Conservation (phyloP, 1,140 invertebrate genomes). For the Geopemphigus sp. region DNA sequence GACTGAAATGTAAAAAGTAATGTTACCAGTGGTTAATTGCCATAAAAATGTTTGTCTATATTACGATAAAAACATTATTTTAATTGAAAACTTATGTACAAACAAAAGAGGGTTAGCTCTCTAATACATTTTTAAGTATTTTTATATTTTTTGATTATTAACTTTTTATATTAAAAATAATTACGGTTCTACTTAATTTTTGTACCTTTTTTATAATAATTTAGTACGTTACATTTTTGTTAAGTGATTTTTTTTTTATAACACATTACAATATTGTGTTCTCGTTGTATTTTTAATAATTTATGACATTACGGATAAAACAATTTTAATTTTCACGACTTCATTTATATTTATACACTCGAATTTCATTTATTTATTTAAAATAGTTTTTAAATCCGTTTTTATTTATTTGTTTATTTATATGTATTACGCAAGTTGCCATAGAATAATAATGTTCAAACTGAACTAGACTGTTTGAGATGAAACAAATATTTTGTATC, state of each 20-base stretch:
- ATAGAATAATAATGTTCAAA: neutral
- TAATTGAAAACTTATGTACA: slow-evolving; percentile 16
- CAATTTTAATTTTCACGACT: slow-evolving; percentile 20
- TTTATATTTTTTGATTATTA: neutral
- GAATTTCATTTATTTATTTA: slow-evolving; percentile 20
- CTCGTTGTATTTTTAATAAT: neutral
- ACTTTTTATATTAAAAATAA: slow-evolving; percentile 9
- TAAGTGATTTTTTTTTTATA: slow-evolving; percentile 44
- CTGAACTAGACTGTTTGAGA: neutral
- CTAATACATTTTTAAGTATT: slow-evolving; percentile 23
- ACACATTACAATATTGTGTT: neutral
- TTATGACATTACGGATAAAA: neutral
- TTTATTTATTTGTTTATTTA: neutral
- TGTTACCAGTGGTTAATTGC: slow-evolving; percentile 41
- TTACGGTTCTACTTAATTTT: slow-evolving; percentile 21
- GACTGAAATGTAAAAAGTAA: slow-evolving; percentile 40
- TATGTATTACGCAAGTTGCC: neutral
- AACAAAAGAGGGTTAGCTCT: slow-evolving; percentile 11
- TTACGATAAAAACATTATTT: slow-evolving; percentile 31
- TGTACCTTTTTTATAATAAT: slow-evolving; percentile 16
- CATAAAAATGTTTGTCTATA: slow-evolving; percentile 14
- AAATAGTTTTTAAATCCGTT: neutral
- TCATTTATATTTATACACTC: neutral
- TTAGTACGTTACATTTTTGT: neutral
- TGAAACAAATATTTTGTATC: neutral